Conservation (phyloP, 2,113 vertebrate genomes). For the Hippoglossus stenolepis region DNA sequence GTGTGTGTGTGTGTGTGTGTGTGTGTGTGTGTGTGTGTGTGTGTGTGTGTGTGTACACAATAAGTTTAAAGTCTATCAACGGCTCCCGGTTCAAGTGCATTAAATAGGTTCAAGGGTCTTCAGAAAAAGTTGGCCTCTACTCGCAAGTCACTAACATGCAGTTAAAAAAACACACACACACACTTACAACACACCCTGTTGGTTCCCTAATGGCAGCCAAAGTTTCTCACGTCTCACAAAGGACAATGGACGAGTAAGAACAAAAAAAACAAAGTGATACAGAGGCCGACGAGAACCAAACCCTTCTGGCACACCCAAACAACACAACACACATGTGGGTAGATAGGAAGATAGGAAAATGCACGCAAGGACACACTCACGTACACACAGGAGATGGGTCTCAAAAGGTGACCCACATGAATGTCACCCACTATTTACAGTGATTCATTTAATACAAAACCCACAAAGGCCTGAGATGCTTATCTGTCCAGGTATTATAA, state of each 20-base stretch:
- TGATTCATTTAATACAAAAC: slow-evolving; percentile 36
- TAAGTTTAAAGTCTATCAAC: slow-evolving; percentile 59
- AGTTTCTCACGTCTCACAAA: slow-evolving; percentile 23
- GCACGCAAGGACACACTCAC: neutral
- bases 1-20: neutral
- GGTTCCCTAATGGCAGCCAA: neutral
- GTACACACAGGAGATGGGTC: neutral
- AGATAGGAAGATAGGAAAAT: neutral
- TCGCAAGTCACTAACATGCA: neutral
- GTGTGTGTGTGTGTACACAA: neutral
- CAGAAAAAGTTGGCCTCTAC: neutral
- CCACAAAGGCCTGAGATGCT: slow-evolving; percentile 39
- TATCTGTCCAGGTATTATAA: slow-evolving; percentile 49
- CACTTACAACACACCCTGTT: neutral
- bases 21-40: neutral
- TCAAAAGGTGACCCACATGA: slow-evolving; percentile 22
- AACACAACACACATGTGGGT: neutral
- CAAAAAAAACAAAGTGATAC: slow-evolving; percentile 23
- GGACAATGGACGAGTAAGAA: slow-evolving; percentile 37
- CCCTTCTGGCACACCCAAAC: slow-evolving; percentile 59
- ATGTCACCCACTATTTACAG: neutral
- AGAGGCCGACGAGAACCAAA: slow-evolving; percentile 50
- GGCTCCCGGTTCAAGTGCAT: neutral
- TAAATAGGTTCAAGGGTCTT: slow-evolving; percentile 14
- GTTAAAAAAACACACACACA: slow-evolving; percentile 7